phyloP scores from a whole-genome alignment of 2,113 vertebrate genomes.

The Neopipo cinnamomea region DNA sequence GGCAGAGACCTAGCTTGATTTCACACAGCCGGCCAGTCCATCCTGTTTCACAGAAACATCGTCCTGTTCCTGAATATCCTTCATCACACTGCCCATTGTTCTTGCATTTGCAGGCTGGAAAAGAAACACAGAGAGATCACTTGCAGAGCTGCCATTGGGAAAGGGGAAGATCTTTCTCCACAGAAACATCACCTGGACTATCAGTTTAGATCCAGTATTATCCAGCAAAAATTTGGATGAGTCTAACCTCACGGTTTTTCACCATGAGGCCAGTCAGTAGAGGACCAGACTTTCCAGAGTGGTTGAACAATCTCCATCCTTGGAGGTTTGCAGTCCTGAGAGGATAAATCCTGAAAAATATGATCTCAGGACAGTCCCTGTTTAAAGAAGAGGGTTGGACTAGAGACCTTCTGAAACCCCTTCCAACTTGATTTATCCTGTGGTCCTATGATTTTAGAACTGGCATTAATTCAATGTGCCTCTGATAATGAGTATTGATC shows the following conservation, averaged over 20 bases:
- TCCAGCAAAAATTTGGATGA: neutral
- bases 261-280: neutral
- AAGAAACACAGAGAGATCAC: neutral
- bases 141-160: neutral
- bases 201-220: neutral
- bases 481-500: neutral
- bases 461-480: neutral
- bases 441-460: neutral
- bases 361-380: neutral
- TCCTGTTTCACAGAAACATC: conserved; percentile 85
- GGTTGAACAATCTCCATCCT: neutral
- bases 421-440: neutral
- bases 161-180: neutral
- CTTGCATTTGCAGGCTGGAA: conserved; percentile 86
- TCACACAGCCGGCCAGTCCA: conserved; percentile 87
- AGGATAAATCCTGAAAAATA: neutral
- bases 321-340: neutral
- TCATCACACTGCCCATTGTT: conserved; percentile 83
- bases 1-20: conserved; percentile 73
- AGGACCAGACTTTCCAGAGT: neutral
- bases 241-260: neutral
- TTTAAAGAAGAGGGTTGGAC: neutral
- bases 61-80: conserved; percentile 79
- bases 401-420: neutral
- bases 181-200: neutral